Percentiles rank a stretch among this genome's conserved stretches.
phyloP scores from a whole-genome alignment of 2,113 vertebrate species.

The Empidonax alnorum region DNA sequence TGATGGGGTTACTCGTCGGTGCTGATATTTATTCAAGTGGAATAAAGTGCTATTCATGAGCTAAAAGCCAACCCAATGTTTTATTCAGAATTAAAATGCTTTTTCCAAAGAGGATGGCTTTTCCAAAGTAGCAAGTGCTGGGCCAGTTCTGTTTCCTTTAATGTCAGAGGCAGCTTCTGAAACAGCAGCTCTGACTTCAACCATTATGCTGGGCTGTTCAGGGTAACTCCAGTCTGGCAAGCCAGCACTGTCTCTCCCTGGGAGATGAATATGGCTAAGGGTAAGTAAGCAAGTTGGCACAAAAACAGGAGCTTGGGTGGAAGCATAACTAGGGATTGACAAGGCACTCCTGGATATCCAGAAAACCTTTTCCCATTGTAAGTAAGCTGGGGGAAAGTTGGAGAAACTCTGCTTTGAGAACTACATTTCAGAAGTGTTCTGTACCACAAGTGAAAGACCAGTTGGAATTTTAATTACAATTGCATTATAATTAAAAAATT shows the following conservation, averaged over 20 bases:
- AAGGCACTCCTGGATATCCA: neutral
- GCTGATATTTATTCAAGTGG: conserved; percentile 11
- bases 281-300: neutral
- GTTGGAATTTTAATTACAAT: neutral
- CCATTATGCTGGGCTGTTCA: neutral
- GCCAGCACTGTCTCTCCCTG: neutral
- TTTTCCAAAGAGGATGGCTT: conserved; percentile 22
- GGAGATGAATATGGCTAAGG: neutral
- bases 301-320: neutral
- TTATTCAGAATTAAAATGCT: conserved; percentile 58
- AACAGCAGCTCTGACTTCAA: neutral
- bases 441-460: neutral
- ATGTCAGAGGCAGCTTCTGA: neutral
- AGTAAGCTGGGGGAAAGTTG: neutral
- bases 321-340: neutral
- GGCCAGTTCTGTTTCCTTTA: neutral
- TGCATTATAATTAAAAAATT: neutral
- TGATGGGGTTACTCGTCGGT: conserved; percentile 10
- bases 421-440: neutral
- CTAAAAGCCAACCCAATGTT: conserved; percentile 54
- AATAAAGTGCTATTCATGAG: conserved; percentile 49
- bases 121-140: neutral
- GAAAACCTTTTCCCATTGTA: neutral
- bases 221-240: neutral
- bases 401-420: neutral